Evolutionary conservation across 2,113 vertebrate species (phyloP).

Genomic region (Grallaria varia): DNA sequence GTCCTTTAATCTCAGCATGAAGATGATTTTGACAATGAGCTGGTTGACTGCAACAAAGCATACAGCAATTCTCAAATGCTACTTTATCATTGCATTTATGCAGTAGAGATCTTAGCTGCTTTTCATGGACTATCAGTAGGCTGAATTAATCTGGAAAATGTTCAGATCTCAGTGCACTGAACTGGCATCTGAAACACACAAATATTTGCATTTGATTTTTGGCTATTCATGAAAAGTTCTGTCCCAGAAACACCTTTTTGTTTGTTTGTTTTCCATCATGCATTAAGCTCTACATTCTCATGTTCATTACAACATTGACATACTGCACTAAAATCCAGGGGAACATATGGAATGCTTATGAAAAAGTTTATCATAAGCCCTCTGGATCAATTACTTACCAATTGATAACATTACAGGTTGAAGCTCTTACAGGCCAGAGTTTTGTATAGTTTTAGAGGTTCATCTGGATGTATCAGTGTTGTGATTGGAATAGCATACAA

Average conservation of each 20-base stretch:
- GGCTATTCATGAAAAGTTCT: background rate
- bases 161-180: background rate
- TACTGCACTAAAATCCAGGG: background rate
- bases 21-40: background rate
- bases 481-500: background rate
- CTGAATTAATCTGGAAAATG: background rate
- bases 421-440: background rate
- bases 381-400: background rate
- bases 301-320: background rate
- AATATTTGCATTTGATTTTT: background rate
- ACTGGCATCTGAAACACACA: background rate
- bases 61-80: background rate
- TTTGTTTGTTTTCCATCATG: background rate
- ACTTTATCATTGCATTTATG: background rate
- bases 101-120: background rate
- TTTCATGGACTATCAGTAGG: background rate
- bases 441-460: background rate
- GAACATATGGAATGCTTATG: background rate
- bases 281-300: background rate
- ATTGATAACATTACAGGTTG: background rate
- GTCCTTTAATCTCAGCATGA: background rate
- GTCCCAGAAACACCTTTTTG: background rate
- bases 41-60: background rate
- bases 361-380: accelerated
- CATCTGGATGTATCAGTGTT: background rate